Evolutionary conservation across 2,888 invertebrate species (phyloP), one percentile per base, ranked within the genome.

Genomic region (Syrista parreyssii): DNA sequence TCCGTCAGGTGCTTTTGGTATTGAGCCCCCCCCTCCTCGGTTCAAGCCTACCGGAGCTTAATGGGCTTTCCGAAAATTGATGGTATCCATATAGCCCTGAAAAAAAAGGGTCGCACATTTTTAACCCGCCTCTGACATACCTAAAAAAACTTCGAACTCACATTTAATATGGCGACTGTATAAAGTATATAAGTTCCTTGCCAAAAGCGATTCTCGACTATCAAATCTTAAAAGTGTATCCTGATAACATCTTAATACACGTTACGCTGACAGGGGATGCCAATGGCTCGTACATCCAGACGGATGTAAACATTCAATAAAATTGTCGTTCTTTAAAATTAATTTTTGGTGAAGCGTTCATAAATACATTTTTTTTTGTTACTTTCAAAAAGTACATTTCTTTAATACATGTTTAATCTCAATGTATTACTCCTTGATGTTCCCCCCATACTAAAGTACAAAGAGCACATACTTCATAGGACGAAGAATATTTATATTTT

Each of bases 21-120:
- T 55, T 55, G 55, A 55, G 9, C 23, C 55, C 15, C 4, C 15
- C 55, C 9, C 1, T 4, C 12, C 23, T 23, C 55, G 55, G 55
- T 55, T 71, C 76, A 74, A 75, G 74, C 68, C 81, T 82, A 77
- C 77, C 80, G 80, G 82, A 86, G 85, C 87, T 88, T 88, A 89
- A 89, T 88, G 88, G 89, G 88, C 86, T 89, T 87, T 86, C 84
- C 82, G 86, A 88, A 87, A 89, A 89, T 89, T 88, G 88, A 89
- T 88, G 86, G 84, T 82, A 32, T 23, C 71, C 71, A 71, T 71
- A 71, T 71, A 71, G 71, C 12, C 32, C 31, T 69, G 30, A 71
- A 71, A 71, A 71, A 55, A 55, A 23, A 55, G 23, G 55, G 23
- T 55, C 55, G 55, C 55, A 55, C 55, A 55, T 55, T 55, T 55